These are phyloP conservation scores for Carassius auratus DNA, from an alignment of 2,113 vertebrate species.

Conservation along the genomic window DNA sequence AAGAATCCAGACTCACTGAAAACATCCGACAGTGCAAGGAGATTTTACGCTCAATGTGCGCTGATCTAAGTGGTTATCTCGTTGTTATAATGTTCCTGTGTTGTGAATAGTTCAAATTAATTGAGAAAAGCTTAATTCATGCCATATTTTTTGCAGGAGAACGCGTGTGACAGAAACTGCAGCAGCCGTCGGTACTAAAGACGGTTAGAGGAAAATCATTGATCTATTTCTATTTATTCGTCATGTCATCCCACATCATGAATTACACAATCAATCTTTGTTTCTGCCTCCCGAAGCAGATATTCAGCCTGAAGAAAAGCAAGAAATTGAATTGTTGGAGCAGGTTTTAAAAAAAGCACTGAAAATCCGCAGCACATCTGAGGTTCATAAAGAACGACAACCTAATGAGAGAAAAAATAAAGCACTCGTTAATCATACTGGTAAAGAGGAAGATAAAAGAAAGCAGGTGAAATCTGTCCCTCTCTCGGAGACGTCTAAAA, in stretches of 20 bases:
- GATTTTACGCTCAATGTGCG: slow-evolving; percentile 69
- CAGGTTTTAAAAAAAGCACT: slow-evolving; percentile 84
- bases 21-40: slow-evolving; percentile 60
- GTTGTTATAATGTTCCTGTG: neutral
- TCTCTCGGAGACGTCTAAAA: neutral
- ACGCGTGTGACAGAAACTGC: neutral
- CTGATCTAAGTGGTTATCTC: slow-evolving; percentile 4
- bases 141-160: slow-evolving; percentile 40
- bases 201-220: slow-evolving; percentile 21
- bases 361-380: slow-evolving; percentile 72
- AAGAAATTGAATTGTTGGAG: slow-evolving; percentile 86
- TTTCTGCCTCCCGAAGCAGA: slow-evolving; percentile 24
- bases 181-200: neutral
- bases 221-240: neutral
- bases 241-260: neutral
- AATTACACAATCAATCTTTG: neutral
- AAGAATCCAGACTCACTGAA: slow-evolving; percentile 66
- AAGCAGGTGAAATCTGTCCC: neutral
- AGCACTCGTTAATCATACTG: neutral
- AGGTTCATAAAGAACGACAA: slow-evolving; percentile 36
- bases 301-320: slow-evolving; percentile 68
- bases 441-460: slow-evolving; percentile 23
- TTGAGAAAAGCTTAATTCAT: neutral
- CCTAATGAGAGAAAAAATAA: neutral
- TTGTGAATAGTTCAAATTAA: neutral